Conservation (phyloP, 2,797 vertebrate genomes). For the Rhinophrynus dorsalis region DNA sequence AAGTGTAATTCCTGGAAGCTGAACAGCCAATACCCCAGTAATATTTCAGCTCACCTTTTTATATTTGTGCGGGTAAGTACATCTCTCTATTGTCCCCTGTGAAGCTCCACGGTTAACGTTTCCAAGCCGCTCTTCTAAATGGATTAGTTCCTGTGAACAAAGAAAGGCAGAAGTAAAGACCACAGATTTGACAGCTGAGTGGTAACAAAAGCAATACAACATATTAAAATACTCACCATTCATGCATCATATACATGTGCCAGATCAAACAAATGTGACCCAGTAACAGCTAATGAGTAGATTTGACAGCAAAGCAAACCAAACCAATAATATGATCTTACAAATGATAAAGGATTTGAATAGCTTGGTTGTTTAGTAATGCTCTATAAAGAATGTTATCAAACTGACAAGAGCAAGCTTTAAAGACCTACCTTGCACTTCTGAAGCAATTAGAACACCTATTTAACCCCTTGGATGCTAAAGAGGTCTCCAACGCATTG, state of each 20-base stretch:
- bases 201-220: neutral
- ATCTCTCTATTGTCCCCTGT: slow-evolving; percentile 99
- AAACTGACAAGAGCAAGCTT: neutral
- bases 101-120: slow-evolving; percentile 98
- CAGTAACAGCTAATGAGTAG: too few species aligned
- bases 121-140: slow-evolving; percentile 95
- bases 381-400: neutral
- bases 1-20: too few species aligned
- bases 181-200: neutral
- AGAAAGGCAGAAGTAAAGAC: slow-evolving; percentile 8
- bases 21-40: too few species aligned
- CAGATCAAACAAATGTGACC: too few species aligned
- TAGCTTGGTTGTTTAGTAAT: neutral
- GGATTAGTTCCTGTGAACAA: slow-evolving; percentile 88
- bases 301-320: too few species aligned
- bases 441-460: too few species aligned
- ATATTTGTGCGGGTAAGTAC: slow-evolving; percentile 98
- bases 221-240: too few species aligned
- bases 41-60: slow-evolving; percentile 94
- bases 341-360: too few species aligned
- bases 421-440: neutral
- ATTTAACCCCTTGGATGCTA: too few species aligned
- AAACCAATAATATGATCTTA: too few species aligned
- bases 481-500: too few species aligned
- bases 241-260: too few species aligned